Percentiles rank a stretch among this genome's conserved stretches.
Evolutionary conservation across 2,888 invertebrate species (phyloP).

Genomic region (Orchestes rusci): DNA sequence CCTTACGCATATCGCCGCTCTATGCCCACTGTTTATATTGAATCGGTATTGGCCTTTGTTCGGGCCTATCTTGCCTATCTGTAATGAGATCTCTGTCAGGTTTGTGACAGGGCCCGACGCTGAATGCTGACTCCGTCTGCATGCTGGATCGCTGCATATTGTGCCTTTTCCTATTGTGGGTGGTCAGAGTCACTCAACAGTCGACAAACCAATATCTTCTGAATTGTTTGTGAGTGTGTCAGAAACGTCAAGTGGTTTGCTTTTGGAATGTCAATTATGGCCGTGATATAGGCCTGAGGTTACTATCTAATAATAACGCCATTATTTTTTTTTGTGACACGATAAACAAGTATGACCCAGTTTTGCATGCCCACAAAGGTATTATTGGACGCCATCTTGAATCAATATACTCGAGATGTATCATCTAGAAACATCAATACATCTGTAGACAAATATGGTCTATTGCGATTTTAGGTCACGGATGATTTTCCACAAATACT

Average conservation of each 20-base stretch:
- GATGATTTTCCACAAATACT: too few species aligned
- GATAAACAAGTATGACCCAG: too few species aligned
- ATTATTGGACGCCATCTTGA: too few species aligned
- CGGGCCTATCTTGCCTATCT: slow-evolving; percentile 44
- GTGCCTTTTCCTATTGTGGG: slow-evolving; percentile 19
- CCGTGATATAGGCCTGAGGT: background rate
- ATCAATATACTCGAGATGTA: too few species aligned
- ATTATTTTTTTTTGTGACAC: too few species aligned
- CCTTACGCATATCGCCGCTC: slow-evolving; percentile 37
- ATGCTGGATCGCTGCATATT: slow-evolving; percentile 6
- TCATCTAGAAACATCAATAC: too few species aligned
- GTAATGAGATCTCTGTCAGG: slow-evolving; percentile 46
- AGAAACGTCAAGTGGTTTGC: slow-evolving; percentile 24
- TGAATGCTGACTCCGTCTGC: background rate
- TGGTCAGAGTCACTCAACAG: slow-evolving; percentile 24
- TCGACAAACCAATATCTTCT: slow-evolving; percentile 22
- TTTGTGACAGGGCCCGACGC: slow-evolving; percentile 23
- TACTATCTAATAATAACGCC: too few species aligned
- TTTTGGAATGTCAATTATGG: slow-evolving; percentile 22
- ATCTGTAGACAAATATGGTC: too few species aligned
- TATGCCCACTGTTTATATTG: slow-evolving; percentile 43
- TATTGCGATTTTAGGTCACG: too few species aligned
- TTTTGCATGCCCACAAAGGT: too few species aligned
- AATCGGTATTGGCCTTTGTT: slow-evolving; percentile 46
- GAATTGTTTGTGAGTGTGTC: slow-evolving; percentile 21